Conservation (phyloP, 2,797 vertebrate species). For the Brachyalestes nurse region DNA sequence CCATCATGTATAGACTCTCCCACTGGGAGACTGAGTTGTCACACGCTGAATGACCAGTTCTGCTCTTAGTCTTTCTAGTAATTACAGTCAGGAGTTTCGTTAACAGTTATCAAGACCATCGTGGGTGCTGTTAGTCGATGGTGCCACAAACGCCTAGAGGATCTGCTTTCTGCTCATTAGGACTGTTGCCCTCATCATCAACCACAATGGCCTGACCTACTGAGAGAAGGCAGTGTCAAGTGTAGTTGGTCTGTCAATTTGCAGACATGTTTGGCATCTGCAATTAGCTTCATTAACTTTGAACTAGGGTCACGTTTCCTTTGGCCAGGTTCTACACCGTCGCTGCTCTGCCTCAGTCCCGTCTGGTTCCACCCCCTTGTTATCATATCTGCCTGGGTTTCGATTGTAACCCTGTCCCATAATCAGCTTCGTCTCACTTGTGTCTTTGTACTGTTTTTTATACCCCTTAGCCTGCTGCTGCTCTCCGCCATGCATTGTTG, state of each 20-base stretch:
- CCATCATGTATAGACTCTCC: constrained; percentile 7
- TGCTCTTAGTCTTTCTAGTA: constrained; percentile 62
- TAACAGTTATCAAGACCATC: constrained; percentile 63
- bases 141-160: constrained; percentile 29
- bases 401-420: neutral
- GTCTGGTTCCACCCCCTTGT: neutral
- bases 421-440: neutral
- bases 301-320: neutral
- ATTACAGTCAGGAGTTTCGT: constrained; percentile 63
- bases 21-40: constrained; percentile 57
- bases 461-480: neutral
- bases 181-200: constrained; percentile 7
- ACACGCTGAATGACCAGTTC: constrained; percentile 60
- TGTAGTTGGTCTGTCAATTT: too few relatives aligned
- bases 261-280: too few relatives aligned
- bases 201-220: neutral
- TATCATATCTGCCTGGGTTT: neutral
- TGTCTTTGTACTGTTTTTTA: too few relatives aligned
- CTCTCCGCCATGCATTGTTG: neutral
- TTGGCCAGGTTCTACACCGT: neutral
- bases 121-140: constrained; percentile 30
- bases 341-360: neutral
- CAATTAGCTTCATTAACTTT: neutral
- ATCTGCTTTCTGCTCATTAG: constrained; percentile 13
- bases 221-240: neutral